A percentile compares a stretch with the other conserved stretches of the same genome.
Evolutionary conservation across 2,797 vertebrate genomes (phyloP).

Genomic region (Petrocephalus sullivani): DNA sequence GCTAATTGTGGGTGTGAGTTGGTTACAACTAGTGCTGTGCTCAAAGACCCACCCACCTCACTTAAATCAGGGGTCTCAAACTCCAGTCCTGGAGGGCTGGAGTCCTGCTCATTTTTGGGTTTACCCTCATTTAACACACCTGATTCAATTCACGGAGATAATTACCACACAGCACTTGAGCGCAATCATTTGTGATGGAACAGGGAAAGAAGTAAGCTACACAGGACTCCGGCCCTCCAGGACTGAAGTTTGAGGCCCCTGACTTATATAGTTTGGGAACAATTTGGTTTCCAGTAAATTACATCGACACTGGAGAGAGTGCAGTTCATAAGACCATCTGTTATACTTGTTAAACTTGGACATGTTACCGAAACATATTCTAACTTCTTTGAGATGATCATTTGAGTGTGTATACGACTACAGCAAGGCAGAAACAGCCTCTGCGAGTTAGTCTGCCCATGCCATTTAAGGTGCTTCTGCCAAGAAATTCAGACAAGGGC

Average conservation of each 20-base stretch:
- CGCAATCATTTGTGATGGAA: no score
- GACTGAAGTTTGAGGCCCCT: no score
- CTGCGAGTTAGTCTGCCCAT: not conserved
- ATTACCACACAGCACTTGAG: no score
- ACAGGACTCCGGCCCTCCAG: no score
- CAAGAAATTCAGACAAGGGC: not conserved
- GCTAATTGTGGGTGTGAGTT: not conserved
- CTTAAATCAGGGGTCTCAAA: not conserved
- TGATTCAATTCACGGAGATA: no score
- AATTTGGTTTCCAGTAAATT: not conserved
- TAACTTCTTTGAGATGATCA: not conserved
- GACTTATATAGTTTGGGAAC: not conserved
- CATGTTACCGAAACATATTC: not conserved
- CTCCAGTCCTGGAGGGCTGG: no score
- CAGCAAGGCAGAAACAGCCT: not conserved
- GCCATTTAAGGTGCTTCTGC: not conserved
- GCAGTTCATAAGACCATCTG: not conserved
- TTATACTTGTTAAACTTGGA: not conserved
- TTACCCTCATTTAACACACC: no score
- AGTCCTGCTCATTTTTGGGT: no score
- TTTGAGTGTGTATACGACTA: not conserved
- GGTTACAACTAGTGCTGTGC: not conserved
- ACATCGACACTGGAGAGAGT: not conserved
- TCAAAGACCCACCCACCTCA: not conserved
- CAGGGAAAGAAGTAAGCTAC: no score